A percentile compares a stretch with the other conserved stretches of the same genome.
phyloP scores from a whole-genome alignment of 2,888 invertebrate genomes.

The Fabriciana adippe region DNA sequence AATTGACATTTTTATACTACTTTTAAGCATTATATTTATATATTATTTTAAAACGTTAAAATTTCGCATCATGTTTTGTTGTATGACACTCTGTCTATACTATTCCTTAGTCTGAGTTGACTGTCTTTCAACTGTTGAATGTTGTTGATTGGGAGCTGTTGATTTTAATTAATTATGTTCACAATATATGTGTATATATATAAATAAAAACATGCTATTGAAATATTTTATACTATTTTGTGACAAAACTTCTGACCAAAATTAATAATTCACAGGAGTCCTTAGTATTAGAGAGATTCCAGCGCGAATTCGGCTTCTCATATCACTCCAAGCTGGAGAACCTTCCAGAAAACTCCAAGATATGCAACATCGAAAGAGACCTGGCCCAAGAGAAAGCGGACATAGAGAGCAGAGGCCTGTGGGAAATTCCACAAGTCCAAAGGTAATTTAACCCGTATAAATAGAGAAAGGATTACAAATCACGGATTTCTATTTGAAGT shows the following conservation, averaged over 20 bases:
- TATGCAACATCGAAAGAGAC: conserved; percentile 59
- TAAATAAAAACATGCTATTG: too few relatives aligned
- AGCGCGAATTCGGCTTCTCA: conserved; percentile 51
- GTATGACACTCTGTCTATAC: too few relatives aligned
- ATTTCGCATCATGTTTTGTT: too few relatives aligned
- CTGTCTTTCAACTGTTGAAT: not conserved
- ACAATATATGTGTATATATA: too few relatives aligned
- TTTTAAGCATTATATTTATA: too few relatives aligned
- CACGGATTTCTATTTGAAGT: too few relatives aligned
- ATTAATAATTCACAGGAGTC: conserved; percentile 55
- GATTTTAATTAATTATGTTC: too few relatives aligned
- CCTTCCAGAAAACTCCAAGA: conserved; percentile 47
- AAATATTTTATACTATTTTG: too few relatives aligned
- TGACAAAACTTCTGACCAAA: not conserved
- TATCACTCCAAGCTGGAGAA: conserved; percentile 46
- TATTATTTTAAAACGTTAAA: too few relatives aligned
- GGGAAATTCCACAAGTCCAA: conserved; percentile 4
- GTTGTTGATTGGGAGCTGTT: too few relatives aligned
- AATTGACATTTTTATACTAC: too few relatives aligned
- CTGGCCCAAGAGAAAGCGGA: conserved; percentile 51
- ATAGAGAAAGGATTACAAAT: not conserved
- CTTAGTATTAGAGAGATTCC: conserved; percentile 60
- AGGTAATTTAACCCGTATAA: not conserved
- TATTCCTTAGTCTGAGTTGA: not conserved
- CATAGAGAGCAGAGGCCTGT: conserved; percentile 32